phyloP scores from a whole-genome alignment of 2,888 invertebrate genomes.

The Cataglyphis cursor region DNA sequence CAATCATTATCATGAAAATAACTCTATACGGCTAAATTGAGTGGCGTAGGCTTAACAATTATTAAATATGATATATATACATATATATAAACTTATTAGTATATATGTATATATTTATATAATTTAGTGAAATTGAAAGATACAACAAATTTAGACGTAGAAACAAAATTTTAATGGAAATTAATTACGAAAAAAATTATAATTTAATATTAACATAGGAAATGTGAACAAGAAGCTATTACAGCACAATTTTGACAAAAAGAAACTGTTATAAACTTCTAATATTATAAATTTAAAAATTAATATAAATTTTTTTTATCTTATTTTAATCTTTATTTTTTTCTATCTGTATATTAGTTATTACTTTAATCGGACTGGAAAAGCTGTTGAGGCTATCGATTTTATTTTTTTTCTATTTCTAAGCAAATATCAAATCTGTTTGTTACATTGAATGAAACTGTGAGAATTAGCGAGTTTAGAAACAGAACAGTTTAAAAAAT shows the following conservation, averaged over 20 bases:
- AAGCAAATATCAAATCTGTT: not conserved
- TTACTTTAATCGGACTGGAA: conserved; percentile 23
- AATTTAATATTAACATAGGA: not conserved
- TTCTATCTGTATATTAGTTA: conserved; percentile 12
- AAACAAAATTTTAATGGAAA: not conserved
- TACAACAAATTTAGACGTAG: not conserved
- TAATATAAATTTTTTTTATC: not conserved
- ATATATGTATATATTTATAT: not conserved
- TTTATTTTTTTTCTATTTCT: not conserved
- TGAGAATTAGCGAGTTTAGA: no score
- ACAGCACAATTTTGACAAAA: not conserved
- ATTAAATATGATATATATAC: not conserved
- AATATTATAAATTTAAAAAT: not conserved
- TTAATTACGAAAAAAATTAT: not conserved
- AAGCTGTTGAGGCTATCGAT: conserved; percentile 29
- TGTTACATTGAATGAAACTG: not conserved
- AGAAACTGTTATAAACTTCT: not conserved
- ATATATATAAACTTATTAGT: no score
- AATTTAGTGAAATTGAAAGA: not conserved
- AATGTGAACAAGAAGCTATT: not conserved
- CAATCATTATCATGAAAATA: conserved; percentile 17
- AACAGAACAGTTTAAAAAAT: not conserved
- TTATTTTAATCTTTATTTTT: conserved; percentile 8
- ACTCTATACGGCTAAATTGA: not conserved
- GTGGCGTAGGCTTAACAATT: not conserved